Evolutionary conservation across 2,888 invertebrate genomes (phyloP).

Genomic region (Endotricha flammealis): DNA sequence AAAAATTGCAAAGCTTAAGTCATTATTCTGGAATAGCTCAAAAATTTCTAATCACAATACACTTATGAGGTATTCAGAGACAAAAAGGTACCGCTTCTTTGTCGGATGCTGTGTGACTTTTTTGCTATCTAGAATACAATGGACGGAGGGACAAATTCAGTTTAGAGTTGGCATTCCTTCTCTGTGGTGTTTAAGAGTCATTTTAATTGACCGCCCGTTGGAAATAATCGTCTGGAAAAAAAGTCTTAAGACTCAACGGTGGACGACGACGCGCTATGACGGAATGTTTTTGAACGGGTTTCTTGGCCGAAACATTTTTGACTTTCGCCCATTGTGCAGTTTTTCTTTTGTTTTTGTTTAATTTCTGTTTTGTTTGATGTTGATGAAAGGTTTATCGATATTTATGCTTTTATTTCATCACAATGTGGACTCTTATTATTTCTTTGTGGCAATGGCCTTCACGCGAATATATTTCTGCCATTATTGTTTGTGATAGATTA

Average conservation of each 20-base stretch:
- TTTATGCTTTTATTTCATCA: too few relatives aligned
- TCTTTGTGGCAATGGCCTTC: too few relatives aligned
- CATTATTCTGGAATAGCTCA: conserved; percentile 50
- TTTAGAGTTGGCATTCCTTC: conserved; percentile 50
- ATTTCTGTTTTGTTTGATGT: conserved; percentile 5
- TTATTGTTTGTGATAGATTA: too few relatives aligned
- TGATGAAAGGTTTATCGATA: neutral
- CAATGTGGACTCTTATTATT: too few relatives aligned
- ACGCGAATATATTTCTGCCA: too few relatives aligned
- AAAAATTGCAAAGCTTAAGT: conserved; percentile 45
- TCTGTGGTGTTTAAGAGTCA: conserved; percentile 66
- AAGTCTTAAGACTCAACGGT: conserved; percentile 30
- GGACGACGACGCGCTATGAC: conserved; percentile 55
- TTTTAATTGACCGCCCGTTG: conserved; percentile 67
- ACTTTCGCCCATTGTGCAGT: conserved; percentile 24
- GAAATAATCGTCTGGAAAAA: conserved; percentile 51
- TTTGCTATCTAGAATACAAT: conserved; percentile 57
- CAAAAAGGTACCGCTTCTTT: conserved; percentile 65
- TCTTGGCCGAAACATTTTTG: conserved; percentile 33
- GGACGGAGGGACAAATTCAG: conserved; percentile 62
- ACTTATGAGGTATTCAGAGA: conserved; percentile 56
- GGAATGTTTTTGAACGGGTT: conserved; percentile 55
- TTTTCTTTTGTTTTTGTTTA: conserved; percentile 16
- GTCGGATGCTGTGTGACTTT: conserved; percentile 54
- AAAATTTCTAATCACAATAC: conserved; percentile 62